These are phyloP conservation scores for Dasypogon diadema DNA, from an alignment of 2,888 invertebrate species.

Conservation along the genomic window DNA sequence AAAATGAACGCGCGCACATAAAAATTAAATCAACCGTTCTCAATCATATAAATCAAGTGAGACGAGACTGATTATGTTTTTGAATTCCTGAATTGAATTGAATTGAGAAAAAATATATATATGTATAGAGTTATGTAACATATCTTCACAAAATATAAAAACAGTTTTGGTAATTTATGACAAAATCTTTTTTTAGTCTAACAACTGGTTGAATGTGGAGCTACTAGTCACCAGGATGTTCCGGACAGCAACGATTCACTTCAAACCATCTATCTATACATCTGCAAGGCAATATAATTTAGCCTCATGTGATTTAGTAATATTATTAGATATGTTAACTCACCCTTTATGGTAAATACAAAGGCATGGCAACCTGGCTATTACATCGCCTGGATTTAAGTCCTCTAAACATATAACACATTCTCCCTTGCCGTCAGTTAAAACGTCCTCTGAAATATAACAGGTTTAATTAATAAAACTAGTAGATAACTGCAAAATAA, in stretches of 20 bases:
- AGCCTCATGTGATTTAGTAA: not conserved
- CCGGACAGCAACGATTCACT: constrained; percentile 98
- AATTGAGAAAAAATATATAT: constrained; percentile 41
- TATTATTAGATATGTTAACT: constrained; percentile 58
- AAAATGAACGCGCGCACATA: constrained; percentile 27
- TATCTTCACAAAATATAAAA: constrained; percentile 47
- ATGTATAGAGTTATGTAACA: constrained; percentile 41
- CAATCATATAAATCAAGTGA: constrained; percentile 17
- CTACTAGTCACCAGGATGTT: constrained; percentile 94
- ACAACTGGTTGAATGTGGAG: constrained; percentile 60
- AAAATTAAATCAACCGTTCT: constrained; percentile 28
- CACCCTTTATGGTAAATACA: constrained; percentile 99
- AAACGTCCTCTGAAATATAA: constrained; percentile 96
- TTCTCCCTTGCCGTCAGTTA: constrained; percentile 97
- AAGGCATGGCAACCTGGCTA: constrained; percentile 98
- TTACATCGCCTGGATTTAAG: constrained; percentile 93
- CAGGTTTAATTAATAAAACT: too few species aligned
- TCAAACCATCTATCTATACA: constrained; percentile 99
- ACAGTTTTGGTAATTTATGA: constrained; percentile 49
- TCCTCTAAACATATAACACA: constrained; percentile 99
- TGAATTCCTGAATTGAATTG: constrained; percentile 28
- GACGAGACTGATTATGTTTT: constrained; percentile 41
- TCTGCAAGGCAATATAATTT: constrained; percentile 72
- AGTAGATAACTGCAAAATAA: too few species aligned
- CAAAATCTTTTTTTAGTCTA: constrained; percentile 42